Base-by-base conservation (phyloP, 2,113 vertebrate genomes). In the Sardina pilchardus region DNA sequence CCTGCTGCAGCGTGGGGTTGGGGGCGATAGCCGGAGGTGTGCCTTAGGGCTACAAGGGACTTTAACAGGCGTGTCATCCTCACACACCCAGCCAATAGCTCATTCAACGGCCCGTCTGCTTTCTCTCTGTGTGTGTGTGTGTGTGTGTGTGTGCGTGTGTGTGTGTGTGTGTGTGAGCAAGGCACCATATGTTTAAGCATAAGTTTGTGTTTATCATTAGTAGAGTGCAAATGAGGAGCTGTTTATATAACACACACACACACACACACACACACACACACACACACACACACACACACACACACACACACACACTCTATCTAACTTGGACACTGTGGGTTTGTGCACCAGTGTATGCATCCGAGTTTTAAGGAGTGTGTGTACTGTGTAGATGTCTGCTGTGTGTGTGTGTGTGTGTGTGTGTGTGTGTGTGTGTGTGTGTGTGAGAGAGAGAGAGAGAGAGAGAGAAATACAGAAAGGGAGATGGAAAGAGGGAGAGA, bases 1-100 rank as follows among this genome's bases (percentile, higher is more conserved):
- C 56, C 56, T 26, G 16, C 50, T 53, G 24, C 56, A 63, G 56
- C 1, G 56, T 63, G n/a, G 63, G 63, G n/a, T 63, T 63, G 63
- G 63, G n/a, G n/a, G 12, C 1, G 9, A 85, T 90, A 83, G 87
- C 89, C 86, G 44, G 63, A 75, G 89, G 89, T 86, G 86, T 85
- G 82, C 89, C 89, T 87, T 82, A 84, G 87, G 89, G 89, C 87
- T 88, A 90, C 89, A 87, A 84, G 81, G 84, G 82, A 50, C 42
- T 87, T 59, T 90, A 90, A 90, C 87, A 88, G 89, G 81, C 87
- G 36, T 85, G 81, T 87, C 89, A 87, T 85, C 88, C 86, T 56
- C 82, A 83, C 71, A 82, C 84, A 81, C 82, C 63, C 78, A 84
- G 63, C 85, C 85, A 87, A 84, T 53, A 30, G 71, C 63, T 34